Evolutionary conservation across 1,140 invertebrate genomes (phyloP), one percentile per base, ranked within the genome.

Genomic region (Patella vulgata): DNA sequence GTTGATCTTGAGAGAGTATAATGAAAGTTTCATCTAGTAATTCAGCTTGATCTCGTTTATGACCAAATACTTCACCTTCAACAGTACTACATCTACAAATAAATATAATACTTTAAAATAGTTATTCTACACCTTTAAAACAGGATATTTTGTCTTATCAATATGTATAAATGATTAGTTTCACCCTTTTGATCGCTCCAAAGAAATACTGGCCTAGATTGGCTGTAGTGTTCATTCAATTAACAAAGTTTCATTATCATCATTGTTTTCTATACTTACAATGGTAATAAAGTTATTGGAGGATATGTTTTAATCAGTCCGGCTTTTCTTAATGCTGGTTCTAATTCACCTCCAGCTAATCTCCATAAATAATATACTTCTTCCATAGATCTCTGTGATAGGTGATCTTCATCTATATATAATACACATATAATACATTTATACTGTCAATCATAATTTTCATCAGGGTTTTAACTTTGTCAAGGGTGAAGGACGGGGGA

Each of bases 331-430:
- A 99, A 85, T 81, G 96, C 94, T 14, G 89, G 85, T 60, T 93
- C 91, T 43, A 97, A 91, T 86, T 98, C 95, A 1, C 96, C 96
- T 31, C 96, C 96, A 25, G 96, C 92, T 47, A 98, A 84, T 78
- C 94, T 92, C 97, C 97, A 99, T 75, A 96, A 89, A 84, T 97
- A 92, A 83, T 97, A 98, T 4, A 97, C 87, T 77, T 94, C 91
- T 59, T 92, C 87, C 73, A 95, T 75, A 44, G 63, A 66, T 64
- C 90, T 87, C 33, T 87, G 86, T 27, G 79, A 72, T 52, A 87
- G 64, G 58, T 85, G 82, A 64, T 85, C 83, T 33, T 53, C 47
- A 23, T 50, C 57, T 47, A 54, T 44, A 36, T n/a, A n/a, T n/a
- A n/a, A n/a, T n/a, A n/a, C n/a, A n/a, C n/a, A n/a, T n/a, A n/a